These are phyloP conservation scores for Umimayanthus chanpuru DNA, from an alignment of 92 coral and sea anemone species.

Conservation along the genomic window DNA sequence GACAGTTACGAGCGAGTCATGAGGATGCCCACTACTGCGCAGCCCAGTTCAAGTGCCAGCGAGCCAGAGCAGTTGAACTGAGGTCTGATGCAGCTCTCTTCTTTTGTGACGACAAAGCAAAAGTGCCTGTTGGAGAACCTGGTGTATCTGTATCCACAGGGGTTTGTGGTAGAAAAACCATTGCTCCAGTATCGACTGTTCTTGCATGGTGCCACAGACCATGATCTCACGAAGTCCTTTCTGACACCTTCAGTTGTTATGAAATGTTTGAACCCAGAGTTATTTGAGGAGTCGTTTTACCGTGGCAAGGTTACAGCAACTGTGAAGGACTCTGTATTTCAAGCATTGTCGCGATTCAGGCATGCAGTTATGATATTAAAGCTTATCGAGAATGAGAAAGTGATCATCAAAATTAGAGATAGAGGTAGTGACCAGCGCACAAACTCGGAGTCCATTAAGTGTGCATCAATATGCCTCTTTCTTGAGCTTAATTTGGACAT, in stretches of 20 bases:
- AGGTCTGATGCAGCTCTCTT: conserved; percentile 6
- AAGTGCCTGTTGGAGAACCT: conserved; percentile 57
- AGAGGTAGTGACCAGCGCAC: conserved; percentile 52
- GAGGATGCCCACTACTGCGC: conserved; percentile 58
- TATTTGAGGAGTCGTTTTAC: conserved; percentile 34
- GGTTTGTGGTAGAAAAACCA: conserved; percentile 43
- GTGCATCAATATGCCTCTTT: conserved; percentile 37
- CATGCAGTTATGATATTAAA: conserved; percentile 48
- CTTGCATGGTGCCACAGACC: conserved; percentile 42
- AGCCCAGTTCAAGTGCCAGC: conserved; percentile 42
- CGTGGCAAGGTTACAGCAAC: conserved; percentile 41
- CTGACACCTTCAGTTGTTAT: conserved; percentile 47
- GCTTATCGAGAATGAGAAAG: conserved; percentile 10
- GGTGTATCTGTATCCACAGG: conserved; percentile 56
- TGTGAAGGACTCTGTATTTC: conserved; percentile 52
- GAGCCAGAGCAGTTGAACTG: conserved; percentile 22
- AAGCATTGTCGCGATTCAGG: conserved; percentile 27
- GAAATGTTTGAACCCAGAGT: conserved; percentile 43
- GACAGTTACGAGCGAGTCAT: conserved; percentile 43
- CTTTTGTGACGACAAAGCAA: conserved; percentile 57
- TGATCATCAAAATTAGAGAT: conserved; percentile 40
- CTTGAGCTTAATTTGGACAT: conserved; percentile 49
- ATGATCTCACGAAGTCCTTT: conserved; percentile 49
- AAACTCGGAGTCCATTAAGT: conserved; percentile 42
- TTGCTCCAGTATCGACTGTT: conserved; percentile 22